Percentiles rank a stretch among this genome's conserved stretches.
phyloP scores from a whole-genome alignment of 2,113 vertebrate genomes.

The Solea solea region DNA sequence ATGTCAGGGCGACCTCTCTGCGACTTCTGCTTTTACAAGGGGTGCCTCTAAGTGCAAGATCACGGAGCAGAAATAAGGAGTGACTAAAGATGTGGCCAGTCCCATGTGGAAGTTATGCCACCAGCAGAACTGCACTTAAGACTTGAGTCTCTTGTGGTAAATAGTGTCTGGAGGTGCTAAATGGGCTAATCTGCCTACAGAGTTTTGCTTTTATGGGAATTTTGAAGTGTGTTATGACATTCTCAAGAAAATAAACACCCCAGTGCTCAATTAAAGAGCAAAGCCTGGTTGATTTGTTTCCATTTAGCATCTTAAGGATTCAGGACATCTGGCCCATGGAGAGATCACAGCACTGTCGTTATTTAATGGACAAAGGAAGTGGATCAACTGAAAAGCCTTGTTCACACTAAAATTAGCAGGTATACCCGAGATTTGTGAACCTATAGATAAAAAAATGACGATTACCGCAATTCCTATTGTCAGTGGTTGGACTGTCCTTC shows the following conservation, averaged over 20 bases:
- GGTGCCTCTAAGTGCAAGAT: constrained; percentile 71
- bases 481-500: no score
- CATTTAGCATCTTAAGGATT: constrained; percentile 56
- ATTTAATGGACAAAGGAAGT: constrained; percentile 78
- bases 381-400: constrained; percentile 77
- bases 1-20: constrained; percentile 77
- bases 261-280: constrained; percentile 66
- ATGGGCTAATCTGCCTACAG: constrained; percentile 70
- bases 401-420: constrained; percentile 41
- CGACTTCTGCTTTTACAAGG: constrained; percentile 67
- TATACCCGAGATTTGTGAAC: no score
- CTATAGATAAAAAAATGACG: no score
- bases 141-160: constrained; percentile 66
- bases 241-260: constrained; percentile 71
- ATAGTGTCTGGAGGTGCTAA: constrained; percentile 70
- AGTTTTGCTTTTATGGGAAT: constrained; percentile 62
- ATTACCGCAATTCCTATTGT: no score
- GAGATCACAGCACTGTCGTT: constrained; percentile 62
- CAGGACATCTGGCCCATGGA: constrained; percentile 76
- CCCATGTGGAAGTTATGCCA: constrained; percentile 69
- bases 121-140: constrained; percentile 73
- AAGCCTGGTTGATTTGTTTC: constrained; percentile 58
- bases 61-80: constrained; percentile 70
- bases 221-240: constrained; percentile 62
- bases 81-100: constrained; percentile 72